Evolutionary conservation across 2,888 invertebrate genomes (phyloP), one percentile per base, ranked within the genome.

Genomic region (Drosophila trichaetosa): DNA sequence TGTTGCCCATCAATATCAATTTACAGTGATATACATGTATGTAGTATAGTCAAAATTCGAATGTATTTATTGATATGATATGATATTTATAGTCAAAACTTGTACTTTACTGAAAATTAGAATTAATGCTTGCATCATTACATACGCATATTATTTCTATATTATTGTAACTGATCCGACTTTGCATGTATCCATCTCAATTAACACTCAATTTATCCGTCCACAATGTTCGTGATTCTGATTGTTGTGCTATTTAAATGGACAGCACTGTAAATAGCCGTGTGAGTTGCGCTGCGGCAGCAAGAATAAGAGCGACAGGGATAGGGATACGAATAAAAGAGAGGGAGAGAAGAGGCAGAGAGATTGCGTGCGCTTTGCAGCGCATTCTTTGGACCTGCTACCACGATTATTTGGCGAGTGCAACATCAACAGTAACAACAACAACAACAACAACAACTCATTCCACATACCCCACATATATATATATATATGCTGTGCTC

Each of bases 231-330:
- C 33, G 53, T 38, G 27, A 56, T 27, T 57, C 53, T 29, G 63
- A 74, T 79, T 79, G 74, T 57, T 74, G 59, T 74, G 56, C 59
- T 38, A 66, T 74, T 77, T 74, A 78, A 70, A 67, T 61, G 75
- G 79, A 75, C 79, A 71, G 29, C 71, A 58, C 63, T 77, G 65
- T 66, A 46, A 57, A 49, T 65, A 24, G 11, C 51, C 33, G 29
- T 33, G 7, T 40, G 29, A 46, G 51, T 46, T 24, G 7, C 46
- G 4, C 18, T 46, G 46, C 46, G 16, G 24, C 7, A 8, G 7
- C 21, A 24, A 16, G 46, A 16, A 24, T 2, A 24, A 16, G 46
- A 46, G 46, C 16, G 48, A 48, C 4, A 27, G 48, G 10, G 27
- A 48, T 18, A 27, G 18, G 49, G 27, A 27, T 18, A 42, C 11